Evolutionary conservation across 2,113 vertebrate species (phyloP).

Genomic region (Cromileptes altivelis): DNA sequence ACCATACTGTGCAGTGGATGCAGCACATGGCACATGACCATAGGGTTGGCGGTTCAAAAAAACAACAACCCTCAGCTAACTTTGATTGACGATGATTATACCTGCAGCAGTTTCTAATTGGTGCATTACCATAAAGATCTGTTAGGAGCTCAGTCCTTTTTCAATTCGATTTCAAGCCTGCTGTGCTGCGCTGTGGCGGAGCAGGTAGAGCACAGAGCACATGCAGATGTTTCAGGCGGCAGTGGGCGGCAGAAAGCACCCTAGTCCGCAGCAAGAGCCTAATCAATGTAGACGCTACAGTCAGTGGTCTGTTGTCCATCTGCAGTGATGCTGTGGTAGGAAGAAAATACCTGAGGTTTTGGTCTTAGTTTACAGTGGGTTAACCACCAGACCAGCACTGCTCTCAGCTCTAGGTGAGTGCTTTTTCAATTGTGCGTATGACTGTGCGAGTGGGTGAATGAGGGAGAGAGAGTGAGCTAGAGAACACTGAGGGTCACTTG

Average conservation of each 20-base stretch:
- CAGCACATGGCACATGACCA: too few relatives aligned
- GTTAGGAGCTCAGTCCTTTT: too few relatives aligned
- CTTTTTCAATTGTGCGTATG: constrained; percentile 66
- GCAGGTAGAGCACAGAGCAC: too few relatives aligned
- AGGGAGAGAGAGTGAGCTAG: constrained; percentile 40
- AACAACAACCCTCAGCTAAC: too few relatives aligned
- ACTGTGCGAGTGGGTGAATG: constrained; percentile 8
- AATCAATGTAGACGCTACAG: constrained; percentile 63
- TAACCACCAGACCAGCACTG: constrained; percentile 76
- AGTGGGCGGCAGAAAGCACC: constrained; percentile 30
- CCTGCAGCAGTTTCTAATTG: too few relatives aligned
- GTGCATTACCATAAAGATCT: too few relatives aligned
- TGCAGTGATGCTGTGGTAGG: constrained; percentile 71
- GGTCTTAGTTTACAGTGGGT: constrained; percentile 80
- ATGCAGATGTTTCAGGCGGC: constrained; percentile 53
- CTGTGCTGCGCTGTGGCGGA: not conserved
- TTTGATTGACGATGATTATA: too few relatives aligned
- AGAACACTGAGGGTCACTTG: constrained; percentile 56
- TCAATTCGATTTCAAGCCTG: constrained; percentile 4
- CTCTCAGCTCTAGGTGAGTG: constrained; percentile 78
- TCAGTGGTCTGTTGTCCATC: constrained; percentile 70
- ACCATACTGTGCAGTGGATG: too few relatives aligned
- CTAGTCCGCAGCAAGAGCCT: constrained; percentile 57
- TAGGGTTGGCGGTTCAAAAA: too few relatives aligned
- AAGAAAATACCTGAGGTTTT: constrained; percentile 71